A percentile compares a stretch with the other conserved stretches of the same genome.
phyloP scores from a whole-genome alignment of 2,888 invertebrate species.

The Conistra vaccinii region DNA sequence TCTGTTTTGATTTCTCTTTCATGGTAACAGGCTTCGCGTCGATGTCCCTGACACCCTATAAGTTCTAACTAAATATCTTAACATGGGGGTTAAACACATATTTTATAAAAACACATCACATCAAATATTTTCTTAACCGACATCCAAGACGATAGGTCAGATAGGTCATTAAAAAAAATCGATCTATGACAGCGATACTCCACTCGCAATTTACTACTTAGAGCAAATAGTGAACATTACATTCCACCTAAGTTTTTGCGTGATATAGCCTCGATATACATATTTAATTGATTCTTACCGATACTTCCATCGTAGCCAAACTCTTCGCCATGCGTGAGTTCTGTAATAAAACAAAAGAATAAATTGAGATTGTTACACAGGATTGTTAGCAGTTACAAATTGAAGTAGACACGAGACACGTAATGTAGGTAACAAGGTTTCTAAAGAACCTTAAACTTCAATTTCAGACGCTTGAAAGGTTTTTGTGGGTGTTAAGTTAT shows the following conservation, averaged over 20 bases:
- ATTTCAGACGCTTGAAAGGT: not conserved
- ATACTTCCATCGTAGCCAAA: constrained; percentile 91
- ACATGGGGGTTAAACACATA: not conserved
- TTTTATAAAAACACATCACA: not conserved
- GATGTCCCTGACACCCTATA: too few species aligned
- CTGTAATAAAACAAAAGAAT: constrained; percentile 73
- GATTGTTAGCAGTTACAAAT: constrained; percentile 2
- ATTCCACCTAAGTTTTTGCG: constrained; percentile 30
- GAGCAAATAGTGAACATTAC: constrained; percentile 35
- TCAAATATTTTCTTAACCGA: not conserved
- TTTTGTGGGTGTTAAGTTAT: not conserved
- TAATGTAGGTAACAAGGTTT: constrained; percentile 2
- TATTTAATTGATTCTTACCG: constrained; percentile 79
- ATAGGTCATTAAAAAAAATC: not conserved
- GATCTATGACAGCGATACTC: constrained; percentile 5
- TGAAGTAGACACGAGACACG: constrained; percentile 12
- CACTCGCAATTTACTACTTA: constrained; percentile 31
- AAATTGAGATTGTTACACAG: constrained; percentile 5
- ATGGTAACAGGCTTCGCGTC: too few species aligned
- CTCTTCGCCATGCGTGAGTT: constrained; percentile 84
- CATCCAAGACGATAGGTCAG: not conserved
- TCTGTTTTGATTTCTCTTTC: too few species aligned
- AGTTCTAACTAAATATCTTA: too few species aligned
- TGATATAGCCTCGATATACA: constrained; percentile 34
- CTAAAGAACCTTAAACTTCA: constrained; percentile 1